Evolutionary conservation across 1,140 invertebrate species (phyloP).

Genomic region (Agrilus planipennis): DNA sequence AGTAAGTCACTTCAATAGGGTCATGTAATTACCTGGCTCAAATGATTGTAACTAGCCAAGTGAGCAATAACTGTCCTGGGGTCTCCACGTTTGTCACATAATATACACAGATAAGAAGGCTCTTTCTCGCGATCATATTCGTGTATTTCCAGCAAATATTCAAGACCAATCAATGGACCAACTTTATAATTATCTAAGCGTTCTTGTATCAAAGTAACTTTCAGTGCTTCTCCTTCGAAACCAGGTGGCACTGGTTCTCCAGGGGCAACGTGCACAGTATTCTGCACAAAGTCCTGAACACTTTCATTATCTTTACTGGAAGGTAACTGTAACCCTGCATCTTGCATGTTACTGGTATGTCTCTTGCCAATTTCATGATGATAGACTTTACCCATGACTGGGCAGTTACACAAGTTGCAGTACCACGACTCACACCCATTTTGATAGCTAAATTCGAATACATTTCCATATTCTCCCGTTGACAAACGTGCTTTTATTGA

Average conservation of each 20-base stretch:
- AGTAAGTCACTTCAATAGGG: background rate
- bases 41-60: conserved; percentile 58
- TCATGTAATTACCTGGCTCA: conserved; percentile 20
- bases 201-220: conserved; percentile 41
- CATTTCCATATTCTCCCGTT: conserved; percentile 24
- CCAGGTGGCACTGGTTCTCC: conserved; percentile 59
- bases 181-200: conserved; percentile 28
- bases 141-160: conserved; percentile 58
- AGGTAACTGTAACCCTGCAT: background rate
- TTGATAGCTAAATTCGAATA: conserved; percentile 26
- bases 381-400: conserved; percentile 29
- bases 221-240: conserved; percentile 49
- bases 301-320: conserved; percentile 1
- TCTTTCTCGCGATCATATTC: conserved; percentile 47
- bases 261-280: conserved; percentile 37
- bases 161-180: conserved; percentile 42
- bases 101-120: conserved; percentile 57
- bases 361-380: conserved; percentile 29
- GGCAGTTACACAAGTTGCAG: conserved; percentile 28
- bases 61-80: conserved; percentile 62
- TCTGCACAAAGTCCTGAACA: conserved; percentile 7
- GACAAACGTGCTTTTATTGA: conserved; percentile 22
- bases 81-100: conserved; percentile 65
- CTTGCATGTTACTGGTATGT: conserved; percentile 14
- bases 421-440: conserved; percentile 29